phyloP scores from a whole-genome alignment of 2,113 vertebrate genomes.

The Ciconia maguari region DNA sequence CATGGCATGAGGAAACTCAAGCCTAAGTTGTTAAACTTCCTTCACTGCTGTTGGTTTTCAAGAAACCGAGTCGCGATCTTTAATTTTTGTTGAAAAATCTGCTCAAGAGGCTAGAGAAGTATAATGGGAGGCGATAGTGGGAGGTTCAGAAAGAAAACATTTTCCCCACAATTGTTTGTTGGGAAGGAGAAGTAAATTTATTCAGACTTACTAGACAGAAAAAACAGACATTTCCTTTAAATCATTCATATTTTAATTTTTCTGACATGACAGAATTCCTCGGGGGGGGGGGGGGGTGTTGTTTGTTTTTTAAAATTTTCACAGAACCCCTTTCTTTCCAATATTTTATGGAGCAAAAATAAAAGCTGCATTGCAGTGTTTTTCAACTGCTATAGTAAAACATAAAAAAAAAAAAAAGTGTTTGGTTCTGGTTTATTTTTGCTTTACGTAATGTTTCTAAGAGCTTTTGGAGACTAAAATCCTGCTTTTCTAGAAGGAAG shows the following conservation, averaged over 20 bases:
- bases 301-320: not conserved
- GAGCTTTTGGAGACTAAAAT: not conserved
- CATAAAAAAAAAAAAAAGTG: not conserved
- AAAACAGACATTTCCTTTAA: not conserved
- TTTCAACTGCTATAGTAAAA: not conserved
- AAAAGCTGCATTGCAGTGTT: slow-evolving; percentile 60
- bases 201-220: not conserved
- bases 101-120: not conserved
- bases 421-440: not conserved
- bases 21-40: not conserved
- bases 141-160: not conserved
- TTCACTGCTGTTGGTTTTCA: not conserved
- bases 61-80: not conserved
- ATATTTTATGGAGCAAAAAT: not conserved
- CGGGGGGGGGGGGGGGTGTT: not conserved
- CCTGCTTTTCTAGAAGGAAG: not conserved
- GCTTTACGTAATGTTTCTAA: not conserved
- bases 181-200: not conserved
- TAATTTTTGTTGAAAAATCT: not conserved
- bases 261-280: not conserved
- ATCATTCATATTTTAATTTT: not conserved
- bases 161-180: not conserved
- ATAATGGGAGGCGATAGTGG: not conserved
- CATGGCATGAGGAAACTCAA: not conserved
- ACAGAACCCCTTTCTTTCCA: not conserved